Evolutionary conservation across 1,140 invertebrate species (phyloP).

Genomic region (Andrena cerasifolii): DNA sequence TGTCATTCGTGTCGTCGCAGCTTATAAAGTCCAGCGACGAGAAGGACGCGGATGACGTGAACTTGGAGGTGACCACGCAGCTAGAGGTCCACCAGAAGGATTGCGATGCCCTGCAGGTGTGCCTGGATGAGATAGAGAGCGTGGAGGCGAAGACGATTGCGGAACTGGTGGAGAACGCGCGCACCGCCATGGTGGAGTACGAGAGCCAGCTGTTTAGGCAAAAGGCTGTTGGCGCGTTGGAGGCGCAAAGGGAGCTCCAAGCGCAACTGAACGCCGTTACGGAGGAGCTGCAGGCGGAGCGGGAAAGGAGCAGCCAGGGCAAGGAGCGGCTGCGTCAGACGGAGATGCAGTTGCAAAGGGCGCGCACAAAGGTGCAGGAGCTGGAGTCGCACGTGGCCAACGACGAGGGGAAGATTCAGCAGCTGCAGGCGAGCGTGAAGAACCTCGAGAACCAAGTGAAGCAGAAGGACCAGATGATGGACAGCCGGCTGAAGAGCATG

Average conservation of each 20-base stretch:
- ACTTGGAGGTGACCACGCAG: constrained; percentile 23
- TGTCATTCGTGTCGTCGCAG: constrained; percentile 38
- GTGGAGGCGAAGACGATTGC: constrained; percentile 6
- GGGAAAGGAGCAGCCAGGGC: constrained; percentile 52
- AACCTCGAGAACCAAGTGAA: constrained; percentile 63
- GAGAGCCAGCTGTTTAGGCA: background rate
- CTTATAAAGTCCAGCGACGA: constrained; percentile 48
- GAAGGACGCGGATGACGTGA: background rate
- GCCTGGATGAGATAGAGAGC: constrained; percentile 38
- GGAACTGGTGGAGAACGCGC: constrained; percentile 10
- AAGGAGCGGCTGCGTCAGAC: constrained; percentile 49
- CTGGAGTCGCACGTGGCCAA: constrained; percentile 54
- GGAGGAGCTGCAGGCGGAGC: constrained; percentile 48
- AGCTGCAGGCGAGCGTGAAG: constrained; percentile 63
- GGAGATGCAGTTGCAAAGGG: constrained; percentile 62
- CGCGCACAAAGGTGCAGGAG: constrained; percentile 59
- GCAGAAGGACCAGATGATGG: constrained; percentile 64
- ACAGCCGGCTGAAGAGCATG: constrained; percentile 65
- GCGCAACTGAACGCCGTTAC: background rate
- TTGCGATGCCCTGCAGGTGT: constrained; percentile 32
- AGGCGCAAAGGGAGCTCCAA: constrained; percentile 38
- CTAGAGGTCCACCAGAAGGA: constrained; percentile 47
- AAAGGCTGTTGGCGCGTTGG: background rate
- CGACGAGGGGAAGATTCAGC: constrained; percentile 58
- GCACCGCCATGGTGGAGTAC: background rate